Percentiles rank a stretch among this genome's conserved stretches.
Conservation (phyloP, 2,797 vertebrate genomes). For the Falco peregrinus region DNA sequence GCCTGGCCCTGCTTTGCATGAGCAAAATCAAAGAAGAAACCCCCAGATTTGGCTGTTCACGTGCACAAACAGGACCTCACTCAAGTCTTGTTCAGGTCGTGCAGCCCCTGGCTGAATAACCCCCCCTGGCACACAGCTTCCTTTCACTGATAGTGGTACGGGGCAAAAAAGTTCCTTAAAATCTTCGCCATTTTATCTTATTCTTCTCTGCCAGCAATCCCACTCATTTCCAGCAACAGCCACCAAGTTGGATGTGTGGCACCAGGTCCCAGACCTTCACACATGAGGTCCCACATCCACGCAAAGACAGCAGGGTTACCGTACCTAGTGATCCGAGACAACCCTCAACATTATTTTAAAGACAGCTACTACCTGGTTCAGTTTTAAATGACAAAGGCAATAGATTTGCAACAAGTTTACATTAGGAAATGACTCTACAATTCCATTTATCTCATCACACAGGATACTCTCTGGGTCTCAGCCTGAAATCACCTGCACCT, state of each 20-base stretch:
- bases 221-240: background rate
- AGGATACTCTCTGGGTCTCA: background rate
- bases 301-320: background rate
- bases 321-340: background rate
- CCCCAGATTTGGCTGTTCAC: background rate
- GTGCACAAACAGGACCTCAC: no score
- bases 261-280: background rate
- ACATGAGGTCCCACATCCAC: rapidly evolving
- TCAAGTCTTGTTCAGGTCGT: background rate
- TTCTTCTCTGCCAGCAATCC: background rate
- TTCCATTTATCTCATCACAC: background rate
- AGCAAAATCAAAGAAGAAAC: background rate
- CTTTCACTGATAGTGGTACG: background rate
- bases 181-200: no score
- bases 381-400: background rate
- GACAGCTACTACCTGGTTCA: background rate
- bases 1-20: background rate
- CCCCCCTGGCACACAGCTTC: rapidly evolving
- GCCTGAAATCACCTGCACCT: background rate
- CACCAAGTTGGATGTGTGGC: background rate
- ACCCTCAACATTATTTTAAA: background rate
- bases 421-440: background rate
- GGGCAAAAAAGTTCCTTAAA: background rate
- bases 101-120: background rate
- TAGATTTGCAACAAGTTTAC: background rate